Evolutionary conservation across 2,797 vertebrate genomes (phyloP).

Genomic region (Hyperoplus immaculatus): DNA sequence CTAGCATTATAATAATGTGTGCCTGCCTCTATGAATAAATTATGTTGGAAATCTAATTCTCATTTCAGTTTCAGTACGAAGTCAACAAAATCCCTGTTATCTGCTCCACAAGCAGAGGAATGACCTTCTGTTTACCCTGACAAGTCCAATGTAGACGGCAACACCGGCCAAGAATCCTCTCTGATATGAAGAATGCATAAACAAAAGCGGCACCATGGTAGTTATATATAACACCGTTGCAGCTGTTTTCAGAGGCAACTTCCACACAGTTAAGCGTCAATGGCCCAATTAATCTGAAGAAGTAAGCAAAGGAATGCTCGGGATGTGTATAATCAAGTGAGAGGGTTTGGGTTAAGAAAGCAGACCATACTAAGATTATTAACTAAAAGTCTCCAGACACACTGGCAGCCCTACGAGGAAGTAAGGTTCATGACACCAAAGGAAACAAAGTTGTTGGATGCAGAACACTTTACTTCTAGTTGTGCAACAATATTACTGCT

Average conservation of each 20-base stretch:
- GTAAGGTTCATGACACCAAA: neutral
- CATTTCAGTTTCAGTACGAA: neutral
- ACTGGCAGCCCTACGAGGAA: neutral
- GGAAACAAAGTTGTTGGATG: constrained; percentile 2
- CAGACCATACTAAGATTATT: constrained; percentile 12
- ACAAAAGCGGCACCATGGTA: constrained; percentile 42
- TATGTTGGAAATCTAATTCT: constrained; percentile 1
- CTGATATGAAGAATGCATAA: constrained; percentile 56
- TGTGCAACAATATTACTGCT: neutral
- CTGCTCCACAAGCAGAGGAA: constrained; percentile 10
- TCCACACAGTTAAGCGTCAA: constrained; percentile 6
- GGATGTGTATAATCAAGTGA: constrained; percentile 13
- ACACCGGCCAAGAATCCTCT: constrained; percentile 36
- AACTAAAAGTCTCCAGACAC: neutral
- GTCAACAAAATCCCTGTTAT: constrained; percentile 17
- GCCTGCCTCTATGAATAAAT: neutral
- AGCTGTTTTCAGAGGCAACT: constrained; percentile 29
- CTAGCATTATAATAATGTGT: neutral
- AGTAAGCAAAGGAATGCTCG: constrained; percentile 16
- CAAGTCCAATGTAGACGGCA: constrained; percentile 15
- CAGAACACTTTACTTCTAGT: neutral
- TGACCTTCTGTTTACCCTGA: constrained; percentile 51
- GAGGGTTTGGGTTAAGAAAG: constrained; percentile 24
- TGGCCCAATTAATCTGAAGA: constrained; percentile 14
- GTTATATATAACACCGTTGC: constrained; percentile 34